Evolutionary conservation across 1,140 invertebrate species (phyloP).

Genomic region (Charaxes varanes): DNA sequence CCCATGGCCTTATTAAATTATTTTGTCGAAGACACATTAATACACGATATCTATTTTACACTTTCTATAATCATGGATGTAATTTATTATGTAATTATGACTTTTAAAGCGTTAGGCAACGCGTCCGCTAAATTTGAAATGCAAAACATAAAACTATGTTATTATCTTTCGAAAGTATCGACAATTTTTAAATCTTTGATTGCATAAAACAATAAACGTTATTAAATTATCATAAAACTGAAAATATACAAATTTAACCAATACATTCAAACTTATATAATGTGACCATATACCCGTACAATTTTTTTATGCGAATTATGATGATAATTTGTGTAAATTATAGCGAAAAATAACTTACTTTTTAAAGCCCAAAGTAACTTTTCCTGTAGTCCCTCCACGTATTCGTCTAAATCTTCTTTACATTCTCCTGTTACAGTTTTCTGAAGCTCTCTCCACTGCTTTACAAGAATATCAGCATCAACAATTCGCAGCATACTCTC

Average conservation of each 20-base stretch:
- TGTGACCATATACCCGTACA: no score
- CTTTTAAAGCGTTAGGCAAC: not conserved
- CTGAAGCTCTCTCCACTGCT: slow-evolving; percentile 62
- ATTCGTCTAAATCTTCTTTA: slow-evolving; percentile 76
- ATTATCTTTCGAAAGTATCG: slow-evolving; percentile 1
- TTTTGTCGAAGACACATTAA: no score
- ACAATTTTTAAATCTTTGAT: not conserved
- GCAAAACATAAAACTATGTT: not conserved
- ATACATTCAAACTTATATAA: not conserved
- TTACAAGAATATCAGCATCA: slow-evolving; percentile 67
- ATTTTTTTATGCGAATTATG: no score
- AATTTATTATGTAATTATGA: not conserved
- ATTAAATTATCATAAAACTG: no score
- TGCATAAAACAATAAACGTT: slow-evolving; percentile 6
- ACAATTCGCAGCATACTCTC: slow-evolving; percentile 73
- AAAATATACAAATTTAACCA: slow-evolving; percentile 1
- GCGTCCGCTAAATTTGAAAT: not conserved
- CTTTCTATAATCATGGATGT: no score
- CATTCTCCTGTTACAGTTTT: slow-evolving; percentile 65
- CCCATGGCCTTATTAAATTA: no score
- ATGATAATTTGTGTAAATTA: no score
- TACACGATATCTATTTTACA: no score
- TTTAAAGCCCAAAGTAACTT: slow-evolving; percentile 82
- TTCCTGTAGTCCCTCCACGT: slow-evolving; percentile 77
- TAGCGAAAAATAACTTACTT: slow-evolving; percentile 73